Evolutionary conservation across 1,140 invertebrate genomes (phyloP).

Genomic region (Sarcophaga bullata): DNA sequence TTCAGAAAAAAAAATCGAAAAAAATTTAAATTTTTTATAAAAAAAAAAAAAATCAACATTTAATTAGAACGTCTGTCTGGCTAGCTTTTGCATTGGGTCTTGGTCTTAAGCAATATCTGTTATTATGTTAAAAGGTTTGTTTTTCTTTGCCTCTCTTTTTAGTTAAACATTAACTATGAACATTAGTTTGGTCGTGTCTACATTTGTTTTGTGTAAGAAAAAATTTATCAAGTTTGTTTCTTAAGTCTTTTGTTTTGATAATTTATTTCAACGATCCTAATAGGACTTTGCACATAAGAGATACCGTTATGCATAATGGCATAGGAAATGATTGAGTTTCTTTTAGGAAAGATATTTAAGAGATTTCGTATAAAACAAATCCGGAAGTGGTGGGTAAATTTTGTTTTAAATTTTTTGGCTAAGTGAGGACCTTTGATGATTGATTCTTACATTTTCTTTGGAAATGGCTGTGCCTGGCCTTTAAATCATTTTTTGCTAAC

Average conservation of each 20-base stretch:
- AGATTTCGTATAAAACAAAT: too few species aligned
- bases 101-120: background rate
- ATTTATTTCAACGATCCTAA: background rate
- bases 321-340: background rate
- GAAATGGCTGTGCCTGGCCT: too few species aligned
- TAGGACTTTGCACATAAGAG: background rate
- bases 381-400: too few species aligned
- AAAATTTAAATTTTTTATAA: background rate
- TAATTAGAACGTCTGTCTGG: conserved; percentile 31
- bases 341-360: too few species aligned
- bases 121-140: conserved; percentile 32
- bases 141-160: background rate
- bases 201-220: background rate
- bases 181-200: background rate
- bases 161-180: background rate
- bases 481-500: too few species aligned
- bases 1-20: background rate
- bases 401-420: too few species aligned
- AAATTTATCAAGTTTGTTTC: background rate
- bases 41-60: conserved; percentile 24
- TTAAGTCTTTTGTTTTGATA: conserved; percentile 34
- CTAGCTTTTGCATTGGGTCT: background rate
- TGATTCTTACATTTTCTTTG: too few species aligned
- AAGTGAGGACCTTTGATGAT: too few species aligned
- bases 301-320: background rate